Conservation (phyloP, 2,113 vertebrate species). For the Ciconia boyciana region DNA sequence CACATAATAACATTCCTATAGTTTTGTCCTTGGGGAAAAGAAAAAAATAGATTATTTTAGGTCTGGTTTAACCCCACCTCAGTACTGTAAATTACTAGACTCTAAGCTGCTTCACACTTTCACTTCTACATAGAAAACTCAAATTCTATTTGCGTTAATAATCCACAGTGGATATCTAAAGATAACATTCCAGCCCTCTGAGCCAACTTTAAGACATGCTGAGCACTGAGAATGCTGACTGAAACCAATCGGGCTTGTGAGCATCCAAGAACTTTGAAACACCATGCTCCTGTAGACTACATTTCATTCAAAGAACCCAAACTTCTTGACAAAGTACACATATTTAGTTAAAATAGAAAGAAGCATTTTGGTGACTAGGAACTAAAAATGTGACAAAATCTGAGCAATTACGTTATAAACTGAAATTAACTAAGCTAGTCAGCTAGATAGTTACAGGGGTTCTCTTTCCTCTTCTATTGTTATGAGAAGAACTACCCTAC, state of each 20-base stretch:
- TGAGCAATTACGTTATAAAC: not conserved
- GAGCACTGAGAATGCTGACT: not conserved
- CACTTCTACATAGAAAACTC: not conserved
- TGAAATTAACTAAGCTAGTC: not conserved
- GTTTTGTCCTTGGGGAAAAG: slow-evolving; percentile 66
- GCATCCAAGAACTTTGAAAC: not conserved
- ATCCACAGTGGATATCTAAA: not conserved
- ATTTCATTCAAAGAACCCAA: not conserved
- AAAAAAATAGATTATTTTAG: not conserved
- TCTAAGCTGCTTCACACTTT: not conserved
- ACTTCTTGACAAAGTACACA: not conserved
- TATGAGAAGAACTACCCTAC: not conserved
- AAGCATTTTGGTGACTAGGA: not conserved
- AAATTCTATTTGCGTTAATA: not conserved
- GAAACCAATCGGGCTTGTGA: not conserved
- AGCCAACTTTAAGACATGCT: not conserved
- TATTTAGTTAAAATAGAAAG: not conserved
- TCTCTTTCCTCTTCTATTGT: not conserved
- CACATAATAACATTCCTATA: slow-evolving; percentile 92
- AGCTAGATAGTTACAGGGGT: not conserved
- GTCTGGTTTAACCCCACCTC: not conserved
- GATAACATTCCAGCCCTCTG: not conserved
- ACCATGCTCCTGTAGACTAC: not conserved
- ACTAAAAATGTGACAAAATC: not conserved
- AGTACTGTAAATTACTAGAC: not conserved